Evolutionary conservation across 2,113 vertebrate species (phyloP).

Genomic region (Brienomyrus longianalis): DNA sequence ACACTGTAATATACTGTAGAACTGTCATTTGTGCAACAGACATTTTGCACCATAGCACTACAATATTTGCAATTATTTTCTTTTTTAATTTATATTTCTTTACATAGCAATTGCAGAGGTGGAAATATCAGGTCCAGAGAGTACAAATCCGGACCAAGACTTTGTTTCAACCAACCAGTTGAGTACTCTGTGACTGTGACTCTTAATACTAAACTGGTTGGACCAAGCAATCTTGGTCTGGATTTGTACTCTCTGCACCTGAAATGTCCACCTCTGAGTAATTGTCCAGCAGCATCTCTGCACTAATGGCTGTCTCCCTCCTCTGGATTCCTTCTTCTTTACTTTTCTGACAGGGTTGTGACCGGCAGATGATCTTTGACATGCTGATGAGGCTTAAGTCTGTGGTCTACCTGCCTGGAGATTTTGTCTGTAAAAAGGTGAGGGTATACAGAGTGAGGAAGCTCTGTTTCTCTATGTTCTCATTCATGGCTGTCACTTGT

Average conservation of each 20-base stretch:
- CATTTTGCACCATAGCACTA: background rate
- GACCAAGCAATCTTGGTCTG: too few species aligned
- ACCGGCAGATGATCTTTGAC: conserved; percentile 96
- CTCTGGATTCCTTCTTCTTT: background rate
- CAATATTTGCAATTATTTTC: background rate
- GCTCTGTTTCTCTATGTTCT: background rate
- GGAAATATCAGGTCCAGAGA: too few species aligned
- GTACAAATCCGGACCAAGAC: too few species aligned
- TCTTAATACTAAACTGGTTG: too few species aligned
- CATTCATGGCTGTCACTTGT: background rate
- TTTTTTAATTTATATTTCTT: background rate
- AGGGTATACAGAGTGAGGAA: too few species aligned
- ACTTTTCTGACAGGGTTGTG: conserved; percentile 73
- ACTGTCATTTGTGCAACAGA: background rate
- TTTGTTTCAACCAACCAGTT: too few species aligned
- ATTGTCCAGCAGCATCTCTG: background rate
- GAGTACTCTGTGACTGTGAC: too few species aligned
- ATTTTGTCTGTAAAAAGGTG: conserved; percentile 97
- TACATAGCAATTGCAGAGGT: background rate
- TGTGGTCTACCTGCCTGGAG: conserved; percentile 88
- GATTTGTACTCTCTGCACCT: too few species aligned
- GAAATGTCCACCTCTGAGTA: too few species aligned
- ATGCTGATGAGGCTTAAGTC: conserved; percentile 90
- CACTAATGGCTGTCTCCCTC: background rate
- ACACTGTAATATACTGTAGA: background rate